Base-by-base conservation (phyloP, 2,888 invertebrate genomes). In the Cepaea hortensis region DNA sequence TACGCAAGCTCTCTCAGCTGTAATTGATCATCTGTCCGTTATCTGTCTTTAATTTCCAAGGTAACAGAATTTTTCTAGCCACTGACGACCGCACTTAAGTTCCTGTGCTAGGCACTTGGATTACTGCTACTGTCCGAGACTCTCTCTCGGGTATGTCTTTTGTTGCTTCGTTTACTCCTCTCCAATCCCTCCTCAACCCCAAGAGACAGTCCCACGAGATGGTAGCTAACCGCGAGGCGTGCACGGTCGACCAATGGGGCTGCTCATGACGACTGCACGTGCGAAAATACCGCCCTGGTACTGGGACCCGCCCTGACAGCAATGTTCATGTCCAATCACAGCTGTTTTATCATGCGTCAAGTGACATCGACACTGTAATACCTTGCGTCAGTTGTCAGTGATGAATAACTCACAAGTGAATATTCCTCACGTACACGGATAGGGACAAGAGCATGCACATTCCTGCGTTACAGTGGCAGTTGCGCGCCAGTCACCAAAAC, bases 61-160 rank as follows among this genome's bases (percentile, higher is more conserved):
- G 84, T 87, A 88, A 87, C 87, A 81, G 88, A 76, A 87, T 87
- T 88, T 86, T 86, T 87, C 85, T 70, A 68, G 15, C n/a, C 83
- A 83, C 83, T 23, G 23, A 83, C 79, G 83, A 79, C 86, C 79
- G n/a, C 46, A 76, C 35, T 18, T 18, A 76, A 73, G 61, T 75
- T 61, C 77, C 77, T n/a, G n/a, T 35, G 76, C 72, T 79, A 76
- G 72, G 72, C 62, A 55, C 77, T 79, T 15, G 62, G 84, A 76
- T 76, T 35, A 46, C 65, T 65, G 83, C 83, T 70, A 79, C 86
- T 90, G 91, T 91, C 91, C 89, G 85, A 86, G 85, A 84, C 88
- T 91, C 86, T 92, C 92, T 92, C 93, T 89, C 90, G 91, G 92
- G 68, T 91, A 90, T 90, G 90, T 91, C 93, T 93, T 93, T 93